Evolutionary conservation across 1,140 invertebrate species (phyloP).

Genomic region (Ceratitis capitata): DNA sequence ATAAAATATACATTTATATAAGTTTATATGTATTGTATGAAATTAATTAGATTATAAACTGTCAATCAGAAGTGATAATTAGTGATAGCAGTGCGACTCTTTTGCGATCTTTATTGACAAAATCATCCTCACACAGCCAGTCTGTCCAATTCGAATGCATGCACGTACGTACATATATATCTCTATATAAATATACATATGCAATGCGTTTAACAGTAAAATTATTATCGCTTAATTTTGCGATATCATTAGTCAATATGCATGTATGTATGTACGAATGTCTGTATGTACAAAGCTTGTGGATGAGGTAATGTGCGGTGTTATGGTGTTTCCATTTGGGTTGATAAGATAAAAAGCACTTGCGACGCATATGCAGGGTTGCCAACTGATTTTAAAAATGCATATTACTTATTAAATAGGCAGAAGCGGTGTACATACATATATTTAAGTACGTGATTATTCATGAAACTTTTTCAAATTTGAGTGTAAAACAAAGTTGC

Average conservation of each 20-base stretch:
- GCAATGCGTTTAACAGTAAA: too few relatives aligned
- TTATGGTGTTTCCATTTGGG: not conserved
- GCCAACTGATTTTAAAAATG: not conserved
- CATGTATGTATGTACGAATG: not conserved
- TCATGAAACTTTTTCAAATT: not conserved
- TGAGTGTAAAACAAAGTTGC: too few relatives aligned
- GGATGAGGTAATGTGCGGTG: not conserved
- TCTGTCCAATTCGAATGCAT: not conserved
- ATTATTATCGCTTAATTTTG: too few relatives aligned
- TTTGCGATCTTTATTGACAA: not conserved
- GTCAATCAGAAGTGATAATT: not conserved
- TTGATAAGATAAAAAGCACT: constrained; percentile 15
- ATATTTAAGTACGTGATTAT: not conserved
- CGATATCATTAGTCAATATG: too few relatives aligned
- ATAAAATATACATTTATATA: not conserved
- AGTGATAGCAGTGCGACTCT: not conserved
- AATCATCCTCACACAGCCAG: not conserved
- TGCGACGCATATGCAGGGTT: not conserved
- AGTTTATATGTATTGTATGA: not conserved
- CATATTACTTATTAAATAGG: not conserved
- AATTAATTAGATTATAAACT: not conserved
- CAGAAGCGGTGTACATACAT: not conserved
- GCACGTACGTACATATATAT: not conserved
- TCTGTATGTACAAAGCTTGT: not conserved
- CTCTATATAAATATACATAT: not conserved